Percentiles rank a stretch among this genome's conserved stretches.
These are phyloP conservation scores for Trachelipus rathkii DNA, from an alignment of 1,140 invertebrate genomes.

Conservation along the genomic window DNA sequence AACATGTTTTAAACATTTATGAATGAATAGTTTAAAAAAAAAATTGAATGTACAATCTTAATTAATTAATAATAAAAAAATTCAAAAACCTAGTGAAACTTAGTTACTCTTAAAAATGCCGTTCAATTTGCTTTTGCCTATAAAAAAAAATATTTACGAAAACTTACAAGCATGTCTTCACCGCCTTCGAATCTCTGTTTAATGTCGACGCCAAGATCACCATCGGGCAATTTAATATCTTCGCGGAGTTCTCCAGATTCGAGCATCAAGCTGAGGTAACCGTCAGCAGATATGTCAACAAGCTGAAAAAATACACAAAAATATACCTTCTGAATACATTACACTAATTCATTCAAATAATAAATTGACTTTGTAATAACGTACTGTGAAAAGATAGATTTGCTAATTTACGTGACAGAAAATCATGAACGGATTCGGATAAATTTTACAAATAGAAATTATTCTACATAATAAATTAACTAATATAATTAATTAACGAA, in stretches of 20 bases:
- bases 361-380: not conserved
- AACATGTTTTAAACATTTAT: no score
- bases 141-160: not conserved
- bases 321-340: not conserved
- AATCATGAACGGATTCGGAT: not conserved
- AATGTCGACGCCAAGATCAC: slow-evolving; percentile 76
- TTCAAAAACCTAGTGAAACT: no score
- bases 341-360: not conserved
- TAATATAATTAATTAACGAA: no score
- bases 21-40: no score
- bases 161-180: slow-evolving; percentile 74
- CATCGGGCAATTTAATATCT: slow-evolving; percentile 91
- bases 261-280: slow-evolving; percentile 85
- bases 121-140: no score
- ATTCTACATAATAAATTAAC: no score
- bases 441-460: not conserved
- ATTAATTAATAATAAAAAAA: no score
- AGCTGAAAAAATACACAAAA: slow-evolving; percentile 56
- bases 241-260: slow-evolving; percentile 90
- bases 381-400: no score
- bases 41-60: no score
- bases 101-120: no score
- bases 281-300: slow-evolving; percentile 87
- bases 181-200: slow-evolving; percentile 73
- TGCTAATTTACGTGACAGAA: not conserved